These are phyloP conservation scores for Lathamus discolor DNA, from an alignment of 2,113 vertebrate species.

Conservation along the genomic window DNA sequence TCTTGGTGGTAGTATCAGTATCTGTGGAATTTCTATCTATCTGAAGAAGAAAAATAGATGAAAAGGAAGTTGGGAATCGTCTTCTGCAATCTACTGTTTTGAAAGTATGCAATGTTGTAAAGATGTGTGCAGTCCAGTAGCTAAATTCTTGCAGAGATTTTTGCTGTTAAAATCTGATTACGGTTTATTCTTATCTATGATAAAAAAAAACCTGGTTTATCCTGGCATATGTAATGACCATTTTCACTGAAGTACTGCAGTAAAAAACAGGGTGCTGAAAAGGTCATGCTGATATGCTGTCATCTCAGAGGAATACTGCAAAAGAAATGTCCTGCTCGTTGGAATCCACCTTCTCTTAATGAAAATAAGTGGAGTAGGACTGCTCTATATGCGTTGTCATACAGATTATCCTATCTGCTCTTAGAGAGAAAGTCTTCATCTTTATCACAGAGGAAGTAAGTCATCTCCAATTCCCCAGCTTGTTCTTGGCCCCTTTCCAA, in stretches of 20 bases:
- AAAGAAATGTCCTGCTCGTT: background rate
- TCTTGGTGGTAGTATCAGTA: background rate
- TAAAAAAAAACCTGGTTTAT: background rate
- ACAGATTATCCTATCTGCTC: background rate
- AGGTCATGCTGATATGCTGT: background rate
- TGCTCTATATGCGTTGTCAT: background rate
- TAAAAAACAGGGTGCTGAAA: background rate
- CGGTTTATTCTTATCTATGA: background rate
- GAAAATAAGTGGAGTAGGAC: background rate
- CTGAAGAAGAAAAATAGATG: background rate
- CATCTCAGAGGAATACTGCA: background rate
- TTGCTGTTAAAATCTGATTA: background rate
- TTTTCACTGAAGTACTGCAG: background rate
- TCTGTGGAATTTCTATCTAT: background rate
- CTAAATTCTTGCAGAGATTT: background rate
- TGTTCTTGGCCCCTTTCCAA: background rate
- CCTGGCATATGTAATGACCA: accelerated
- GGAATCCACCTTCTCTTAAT: background rate
- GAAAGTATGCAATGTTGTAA: accelerated
- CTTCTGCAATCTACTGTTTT: background rate
- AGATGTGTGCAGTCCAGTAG: background rate
- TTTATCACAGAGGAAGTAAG: background rate
- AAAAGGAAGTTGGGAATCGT: background rate
- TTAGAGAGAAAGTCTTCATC: background rate
- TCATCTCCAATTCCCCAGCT: background rate